Evolutionary conservation across 2,888 invertebrate genomes (phyloP).

Genomic region (Venustoraphidia nigricollis): DNA sequence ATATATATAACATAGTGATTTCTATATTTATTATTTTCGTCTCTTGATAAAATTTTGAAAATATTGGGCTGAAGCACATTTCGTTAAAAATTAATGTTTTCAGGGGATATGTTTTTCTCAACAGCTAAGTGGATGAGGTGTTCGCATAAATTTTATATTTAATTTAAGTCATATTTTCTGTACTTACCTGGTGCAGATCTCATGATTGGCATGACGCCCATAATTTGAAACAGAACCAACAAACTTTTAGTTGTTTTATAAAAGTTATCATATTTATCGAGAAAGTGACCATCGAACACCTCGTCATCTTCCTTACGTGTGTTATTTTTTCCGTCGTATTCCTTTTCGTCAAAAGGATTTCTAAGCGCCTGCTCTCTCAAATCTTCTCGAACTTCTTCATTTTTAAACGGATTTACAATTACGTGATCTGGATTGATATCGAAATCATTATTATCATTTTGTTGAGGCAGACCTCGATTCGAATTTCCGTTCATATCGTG

Average conservation of each 20-base stretch:
- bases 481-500: conserved; percentile 2
- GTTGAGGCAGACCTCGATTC: conserved; percentile 5
- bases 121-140: too few species aligned
- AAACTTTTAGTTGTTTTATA: conserved; percentile 55
- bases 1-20: too few species aligned
- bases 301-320: conserved; percentile 10
- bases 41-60: too few species aligned
- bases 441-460: conserved; percentile 3
- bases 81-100: too few species aligned
- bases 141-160: too few species aligned
- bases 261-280: conserved; percentile 54
- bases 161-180: background rate
- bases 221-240: conserved; percentile 54
- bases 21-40: too few species aligned
- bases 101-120: too few species aligned
- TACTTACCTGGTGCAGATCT: conserved; percentile 37
- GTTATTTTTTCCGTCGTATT: background rate
- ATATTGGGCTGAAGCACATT: too few species aligned
- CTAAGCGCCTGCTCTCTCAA: conserved; percentile 9
- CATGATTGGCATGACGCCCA: conserved; percentile 63
- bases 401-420: conserved; percentile 10
- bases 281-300: conserved; percentile 35
- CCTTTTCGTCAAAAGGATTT: conserved; percentile 8
- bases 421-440: conserved; percentile 19
- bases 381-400: conserved; percentile 10